phyloP scores from a whole-genome alignment of 2,888 invertebrate genomes.

The Psylliodes chrysocephalus region DNA sequence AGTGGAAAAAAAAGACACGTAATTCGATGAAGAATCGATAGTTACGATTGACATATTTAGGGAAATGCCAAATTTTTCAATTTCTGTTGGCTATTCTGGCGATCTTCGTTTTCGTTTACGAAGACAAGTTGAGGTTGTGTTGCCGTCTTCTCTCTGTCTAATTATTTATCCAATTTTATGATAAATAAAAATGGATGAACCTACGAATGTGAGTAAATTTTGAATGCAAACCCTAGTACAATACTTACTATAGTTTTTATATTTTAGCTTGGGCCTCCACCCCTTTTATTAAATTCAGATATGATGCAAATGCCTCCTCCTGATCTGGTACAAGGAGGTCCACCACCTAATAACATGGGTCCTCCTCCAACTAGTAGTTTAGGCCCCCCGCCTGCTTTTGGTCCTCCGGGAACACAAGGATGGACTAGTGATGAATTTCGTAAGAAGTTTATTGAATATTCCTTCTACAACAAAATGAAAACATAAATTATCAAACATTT shows the following conservation, averaged over 20 bases:
- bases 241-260: background rate
- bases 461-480: background rate
- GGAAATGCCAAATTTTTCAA: too few species aligned
- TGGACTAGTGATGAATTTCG: constrained; percentile 55
- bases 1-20: too few species aligned
- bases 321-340: constrained; percentile 19
- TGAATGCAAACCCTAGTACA: background rate
- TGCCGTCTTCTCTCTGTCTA: background rate
- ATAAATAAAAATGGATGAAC: constrained; percentile 21
- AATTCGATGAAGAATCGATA: too few species aligned
- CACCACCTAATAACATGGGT: constrained; percentile 17
- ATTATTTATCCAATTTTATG: background rate
- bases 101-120: background rate
- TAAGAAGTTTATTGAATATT: constrained; percentile 34
- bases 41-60: too few species aligned
- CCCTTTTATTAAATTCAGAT: constrained; percentile 32
- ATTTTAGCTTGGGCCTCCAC: constrained; percentile 27
- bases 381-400: constrained; percentile 41
- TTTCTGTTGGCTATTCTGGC: too few species aligned
- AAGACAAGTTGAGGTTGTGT: background rate
- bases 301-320: constrained; percentile 39
- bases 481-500: background rate
- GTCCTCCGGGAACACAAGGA: constrained; percentile 55
- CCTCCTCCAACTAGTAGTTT: constrained; percentile 2
- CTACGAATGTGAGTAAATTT: constrained; percentile 17